Percentiles rank a stretch among this genome's conserved stretches.
Evolutionary conservation across 2,113 vertebrate species (phyloP).

Genomic region (Petrocephalus microphthalmus): DNA sequence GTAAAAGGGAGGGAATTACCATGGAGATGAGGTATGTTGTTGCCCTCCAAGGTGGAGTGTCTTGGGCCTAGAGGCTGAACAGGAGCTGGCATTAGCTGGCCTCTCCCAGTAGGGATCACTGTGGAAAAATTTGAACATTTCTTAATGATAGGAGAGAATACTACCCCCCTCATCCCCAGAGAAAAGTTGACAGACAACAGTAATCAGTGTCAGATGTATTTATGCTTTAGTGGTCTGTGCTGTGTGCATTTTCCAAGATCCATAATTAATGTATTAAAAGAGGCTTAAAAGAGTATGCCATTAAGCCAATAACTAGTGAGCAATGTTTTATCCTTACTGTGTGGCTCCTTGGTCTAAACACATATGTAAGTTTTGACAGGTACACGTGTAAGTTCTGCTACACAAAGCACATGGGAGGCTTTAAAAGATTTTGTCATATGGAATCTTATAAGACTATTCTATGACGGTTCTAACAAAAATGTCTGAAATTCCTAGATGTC

Average conservation of each 20-base stretch:
- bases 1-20: conserved; percentile 48
- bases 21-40: conserved; percentile 55
- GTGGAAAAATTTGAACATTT: conserved; percentile 52
- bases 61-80: conserved; percentile 53
- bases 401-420: conserved; percentile 18
- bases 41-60: conserved; percentile 55
- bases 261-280: conserved; percentile 11
- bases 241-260: not conserved
- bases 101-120: conserved; percentile 55
- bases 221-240: not conserved
- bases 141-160: conserved; percentile 38
- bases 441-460: conserved; percentile 61
- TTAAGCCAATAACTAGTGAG: not conserved
- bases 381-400: not conserved
- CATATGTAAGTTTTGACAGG: conserved; percentile 6
- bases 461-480: conserved; percentile 75
- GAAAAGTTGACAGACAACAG: conserved; percentile 12
- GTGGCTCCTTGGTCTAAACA: conserved; percentile 2
- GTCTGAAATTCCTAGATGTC: conserved; percentile 80
- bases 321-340: not conserved
- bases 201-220: conserved; percentile 16
- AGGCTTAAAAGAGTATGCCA: not conserved
- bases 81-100: conserved; percentile 52
- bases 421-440: conserved; percentile 60
- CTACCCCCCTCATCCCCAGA: conserved; percentile 1